These are phyloP conservation scores for Jordanella pulchra DNA, from an alignment of 2,797 vertebrate species.

Conservation along the genomic window DNA sequence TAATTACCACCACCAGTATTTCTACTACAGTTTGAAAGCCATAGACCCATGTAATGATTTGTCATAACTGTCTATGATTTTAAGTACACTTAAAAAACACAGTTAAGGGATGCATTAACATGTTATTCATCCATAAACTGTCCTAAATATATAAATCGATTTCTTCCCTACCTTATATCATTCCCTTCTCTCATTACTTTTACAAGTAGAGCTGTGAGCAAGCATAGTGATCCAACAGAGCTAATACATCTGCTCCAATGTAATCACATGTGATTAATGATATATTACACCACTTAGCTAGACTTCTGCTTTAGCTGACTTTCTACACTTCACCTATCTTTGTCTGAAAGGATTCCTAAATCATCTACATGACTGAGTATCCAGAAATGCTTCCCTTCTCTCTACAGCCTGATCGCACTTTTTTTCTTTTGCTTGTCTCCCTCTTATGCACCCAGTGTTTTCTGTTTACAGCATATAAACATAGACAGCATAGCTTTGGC, in stretches of 20 bases:
- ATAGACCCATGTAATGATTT: background rate
- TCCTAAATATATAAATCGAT: constrained; percentile 3
- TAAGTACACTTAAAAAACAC: background rate
- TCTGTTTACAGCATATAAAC: constrained; percentile 55
- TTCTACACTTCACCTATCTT: constrained; percentile 6
- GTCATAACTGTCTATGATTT: background rate
- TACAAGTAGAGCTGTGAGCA: constrained; percentile 24
- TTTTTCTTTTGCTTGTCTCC: background rate
- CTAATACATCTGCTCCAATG: constrained; percentile 13
- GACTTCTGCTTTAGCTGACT: constrained; percentile 23
- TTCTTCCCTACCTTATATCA: constrained; percentile 2
- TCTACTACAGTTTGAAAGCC: background rate
- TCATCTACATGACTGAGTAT: constrained; percentile 4
- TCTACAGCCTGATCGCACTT: background rate
- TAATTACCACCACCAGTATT: background rate
- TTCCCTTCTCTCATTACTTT: constrained; percentile 10
- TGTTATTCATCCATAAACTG: background rate
- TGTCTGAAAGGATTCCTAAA: constrained; percentile 1
- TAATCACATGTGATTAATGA: constrained; percentile 35
- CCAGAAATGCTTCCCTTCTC: background rate
- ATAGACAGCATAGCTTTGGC: constrained; percentile 50
- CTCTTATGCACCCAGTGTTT: constrained; percentile 1
- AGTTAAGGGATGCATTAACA: background rate
- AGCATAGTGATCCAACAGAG: constrained; percentile 15
- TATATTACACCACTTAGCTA: constrained; percentile 28